These are phyloP conservation scores for Aselliscus stoliczkanus DNA, from an alignment of 2,797 vertebrate species.

Conservation along the genomic window DNA sequence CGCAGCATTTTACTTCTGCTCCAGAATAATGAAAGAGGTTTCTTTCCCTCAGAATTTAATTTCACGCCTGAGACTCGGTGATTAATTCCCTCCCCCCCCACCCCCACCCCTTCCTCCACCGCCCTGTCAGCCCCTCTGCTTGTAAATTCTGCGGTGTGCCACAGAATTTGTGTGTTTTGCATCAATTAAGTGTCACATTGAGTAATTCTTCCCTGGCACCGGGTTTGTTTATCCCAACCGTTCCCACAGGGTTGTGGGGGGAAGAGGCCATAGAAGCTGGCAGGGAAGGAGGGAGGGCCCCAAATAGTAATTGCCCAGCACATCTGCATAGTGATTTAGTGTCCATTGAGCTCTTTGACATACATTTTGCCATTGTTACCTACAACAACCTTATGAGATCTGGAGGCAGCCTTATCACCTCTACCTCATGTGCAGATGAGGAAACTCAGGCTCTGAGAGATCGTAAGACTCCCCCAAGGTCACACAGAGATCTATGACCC, in stretches of 20 bases:
- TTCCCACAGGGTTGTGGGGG: not conserved
- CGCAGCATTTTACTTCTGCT: slow-evolving; percentile 72
- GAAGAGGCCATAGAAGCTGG: not conserved
- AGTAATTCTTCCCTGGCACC: slow-evolving; percentile 69
- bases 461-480: not conserved
- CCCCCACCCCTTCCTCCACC: slow-evolving; percentile 39
- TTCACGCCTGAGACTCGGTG: slow-evolving; percentile 82
- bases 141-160: slow-evolving; percentile 79
- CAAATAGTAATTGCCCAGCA: not conserved
- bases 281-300: not conserved
- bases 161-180: slow-evolving; percentile 80
- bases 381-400: too few species aligned
- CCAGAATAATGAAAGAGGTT: slow-evolving; percentile 76
- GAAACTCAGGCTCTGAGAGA: not conserved
- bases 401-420: accelerated
- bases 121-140: slow-evolving; percentile 73
- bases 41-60: slow-evolving; percentile 82
- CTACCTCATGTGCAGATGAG: accelerated
- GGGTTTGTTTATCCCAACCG: slow-evolving; percentile 67
- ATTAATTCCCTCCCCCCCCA: slow-evolving; percentile 77
- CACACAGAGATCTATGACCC: not conserved
- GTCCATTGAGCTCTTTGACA: not conserved
- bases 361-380: not conserved
- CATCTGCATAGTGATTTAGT: not conserved
- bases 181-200: slow-evolving; percentile 82